Conservation (phyloP, 1,140 invertebrate species). For the Drosophila punjabiensis region DNA sequence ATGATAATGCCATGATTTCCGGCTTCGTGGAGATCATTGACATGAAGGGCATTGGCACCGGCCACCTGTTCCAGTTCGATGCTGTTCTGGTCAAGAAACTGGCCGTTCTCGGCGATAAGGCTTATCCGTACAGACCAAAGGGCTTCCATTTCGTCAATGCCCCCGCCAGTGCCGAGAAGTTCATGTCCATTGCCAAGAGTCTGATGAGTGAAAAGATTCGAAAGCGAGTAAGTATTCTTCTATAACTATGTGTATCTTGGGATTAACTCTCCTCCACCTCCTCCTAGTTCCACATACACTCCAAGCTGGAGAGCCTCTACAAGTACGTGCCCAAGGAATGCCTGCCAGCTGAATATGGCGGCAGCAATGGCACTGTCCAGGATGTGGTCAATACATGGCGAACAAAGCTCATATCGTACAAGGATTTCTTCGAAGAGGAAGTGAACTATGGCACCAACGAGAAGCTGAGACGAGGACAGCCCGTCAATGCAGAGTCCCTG, state of each 20-base stretch:
- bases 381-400: slow-evolving; percentile 87
- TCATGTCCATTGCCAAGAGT: slow-evolving; percentile 86
- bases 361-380: slow-evolving; percentile 85
- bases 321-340: slow-evolving; percentile 86
- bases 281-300: slow-evolving; percentile 86
- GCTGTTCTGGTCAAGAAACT: slow-evolving; percentile 86
- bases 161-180: slow-evolving; percentile 85
- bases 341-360: slow-evolving; percentile 87
- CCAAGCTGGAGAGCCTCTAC: slow-evolving; percentile 85
- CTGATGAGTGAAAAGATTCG: slow-evolving; percentile 87
- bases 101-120: slow-evolving; percentile 85
- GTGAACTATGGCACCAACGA: slow-evolving; percentile 87
- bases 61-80: slow-evolving; percentile 86
- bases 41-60: slow-evolving; percentile 84
- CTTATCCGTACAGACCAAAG: slow-evolving; percentile 86
- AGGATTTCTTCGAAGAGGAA: slow-evolving; percentile 87
- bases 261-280: not conserved
- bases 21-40: slow-evolving; percentile 86
- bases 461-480: slow-evolving; percentile 87
- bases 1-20: slow-evolving; percentile 84
- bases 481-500: slow-evolving; percentile 87
- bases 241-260: not conserved
- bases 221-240: slow-evolving; percentile 84
- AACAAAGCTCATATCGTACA: slow-evolving; percentile 86
- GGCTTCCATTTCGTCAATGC: slow-evolving; percentile 87